These are phyloP conservation scores for Todiramphus saurophagus DNA, from an alignment of 2,113 vertebrate species.

Conservation along the genomic window DNA sequence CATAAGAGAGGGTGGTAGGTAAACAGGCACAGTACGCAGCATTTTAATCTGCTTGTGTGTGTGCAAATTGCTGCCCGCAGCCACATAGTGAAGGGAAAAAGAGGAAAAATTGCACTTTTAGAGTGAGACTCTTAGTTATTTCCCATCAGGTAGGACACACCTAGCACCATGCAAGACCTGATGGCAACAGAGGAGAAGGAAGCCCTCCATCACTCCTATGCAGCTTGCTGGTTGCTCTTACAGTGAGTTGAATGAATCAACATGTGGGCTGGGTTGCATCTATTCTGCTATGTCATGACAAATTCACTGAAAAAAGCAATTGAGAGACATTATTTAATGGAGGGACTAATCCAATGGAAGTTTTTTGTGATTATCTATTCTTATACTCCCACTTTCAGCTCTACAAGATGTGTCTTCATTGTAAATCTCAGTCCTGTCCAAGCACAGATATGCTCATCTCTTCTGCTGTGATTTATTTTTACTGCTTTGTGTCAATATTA, in stretches of 20 bases:
- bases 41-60: background rate
- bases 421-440: background rate
- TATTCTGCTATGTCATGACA: background rate
- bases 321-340: background rate
- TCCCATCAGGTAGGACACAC: background rate
- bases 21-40: background rate
- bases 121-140: background rate
- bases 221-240: background rate
- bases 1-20: fast-evolving
- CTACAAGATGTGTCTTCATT: background rate
- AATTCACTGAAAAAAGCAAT: background rate
- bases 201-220: background rate
- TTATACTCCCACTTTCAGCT: background rate
- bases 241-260: background rate
- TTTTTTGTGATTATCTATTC: background rate
- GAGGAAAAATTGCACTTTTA: background rate
- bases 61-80: background rate
- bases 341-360: background rate
- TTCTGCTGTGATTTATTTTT: constrained; percentile 22
- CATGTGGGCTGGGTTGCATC: background rate
- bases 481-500: background rate
- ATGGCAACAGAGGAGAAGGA: background rate
- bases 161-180: background rate
- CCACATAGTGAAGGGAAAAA: background rate
- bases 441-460: background rate